Base-by-base conservation (phyloP, 2,888 invertebrate genomes). In the Philhelius pedissequus region DNA sequence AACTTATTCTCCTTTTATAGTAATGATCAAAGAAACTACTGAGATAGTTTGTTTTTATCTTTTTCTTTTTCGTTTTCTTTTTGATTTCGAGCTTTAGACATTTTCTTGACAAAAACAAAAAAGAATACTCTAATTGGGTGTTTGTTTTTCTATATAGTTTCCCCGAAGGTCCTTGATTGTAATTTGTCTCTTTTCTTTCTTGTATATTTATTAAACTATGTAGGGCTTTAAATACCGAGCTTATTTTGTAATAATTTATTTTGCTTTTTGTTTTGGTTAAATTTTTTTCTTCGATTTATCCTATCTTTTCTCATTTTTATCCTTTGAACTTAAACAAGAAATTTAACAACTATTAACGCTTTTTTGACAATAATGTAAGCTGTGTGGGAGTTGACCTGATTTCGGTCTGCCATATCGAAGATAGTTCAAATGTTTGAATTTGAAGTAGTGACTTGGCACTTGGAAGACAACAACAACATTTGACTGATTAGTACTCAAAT, bases 61-160 rank as follows among this genome's bases (percentile, higher is more conserved):
- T n/a, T 32, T 32, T 22, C 22, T 27, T n/a, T 52, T 64, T 22
- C 22, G 18, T n/a, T 52, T 64, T 25, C 11, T 40, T 38, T 52
- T 13, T 20, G 48, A 22, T 40, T 71, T 45, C 48, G 43, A 50
- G 13, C 38, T 58, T 73, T 43, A 27, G 8, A 22, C 15, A 54
- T 64, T 76, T 75, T 54, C 15, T 43, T 60, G 43, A 13, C 0
- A 2, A 35, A 35, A 56, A 20, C 48, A 25, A 18, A 60, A 68
- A 48, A 54, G 58, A 58, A 52, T 71, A 43, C 66, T 83, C 83
- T 84, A 84, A 84, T 79, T 84, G 74, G 75, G 83, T 84, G 83
- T 84, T 84, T 84, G 83, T 79, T 79, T 52, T 75, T 50, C 30
- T 78, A 64, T 78, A 64, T 79, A 73, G 79, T 75, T 84, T 66